Base-by-base conservation (phyloP, 1,140 invertebrate species). In the Thaumatotibia leucotreta region DNA sequence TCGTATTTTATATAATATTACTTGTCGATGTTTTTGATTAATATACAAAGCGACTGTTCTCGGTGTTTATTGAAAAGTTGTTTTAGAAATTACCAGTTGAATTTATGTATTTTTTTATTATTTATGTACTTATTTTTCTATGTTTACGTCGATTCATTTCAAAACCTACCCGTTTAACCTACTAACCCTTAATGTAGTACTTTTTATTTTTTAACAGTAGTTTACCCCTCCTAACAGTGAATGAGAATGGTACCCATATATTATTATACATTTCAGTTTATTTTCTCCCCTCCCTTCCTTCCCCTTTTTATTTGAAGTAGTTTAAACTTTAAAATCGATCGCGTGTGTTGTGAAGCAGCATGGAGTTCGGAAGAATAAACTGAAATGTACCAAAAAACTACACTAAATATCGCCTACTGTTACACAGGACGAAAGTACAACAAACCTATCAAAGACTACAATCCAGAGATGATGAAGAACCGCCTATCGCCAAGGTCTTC, bases 261-360 rank as follows among this genome's bases (percentile, higher is more conserved):
- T 86, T 83, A 82, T 81, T 86, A 86, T 88, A 90, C 88, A 90
- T 90, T 90, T 90, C 88, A 90, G 86, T 90, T 90, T 89, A 88
- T 87, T 90, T 89, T 86, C 70, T 73, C 73, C 79, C 77, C 69
- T 68, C 66, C 68, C 75, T 73, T 72, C 69, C 72, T 71, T 73
- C 68, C 68, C 67, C 74, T 73, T 72, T 66, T 67, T 65, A 61
- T 49, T 64, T 66, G 64, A 67, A 45, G 45, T 52, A 68, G 52
- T 65, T 27, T 39, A 65, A 62, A 70, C 62, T 64, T 17, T 58
- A 67, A 20, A 64, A 39, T 45, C 35, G 20, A 20, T 24, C 23
- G 58, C 62, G 45, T 54, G 66, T 61, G 54, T 17, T 83, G 88
- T 88, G 84, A 83, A 73, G 74, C 75, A 73, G 45, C 29, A 45